phyloP scores from a whole-genome alignment of 2,888 invertebrate species.

The Metacarcinus magister region DNA sequence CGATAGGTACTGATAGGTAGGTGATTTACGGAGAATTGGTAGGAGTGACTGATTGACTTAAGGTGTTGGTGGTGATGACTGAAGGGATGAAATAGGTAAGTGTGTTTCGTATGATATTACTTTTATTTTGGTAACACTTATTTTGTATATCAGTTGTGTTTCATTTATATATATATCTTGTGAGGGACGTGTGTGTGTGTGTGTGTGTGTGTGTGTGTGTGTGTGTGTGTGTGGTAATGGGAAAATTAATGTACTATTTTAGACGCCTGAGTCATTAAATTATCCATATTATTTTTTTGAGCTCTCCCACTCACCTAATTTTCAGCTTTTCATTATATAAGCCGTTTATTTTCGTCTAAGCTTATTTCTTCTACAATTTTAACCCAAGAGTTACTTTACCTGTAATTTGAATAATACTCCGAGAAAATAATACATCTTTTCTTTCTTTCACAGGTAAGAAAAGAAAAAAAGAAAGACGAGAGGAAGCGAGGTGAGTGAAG shows the following conservation, averaged over 20 bases:
- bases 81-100: too few relatives aligned
- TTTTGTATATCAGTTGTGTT: background rate
- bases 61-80: too few relatives aligned
- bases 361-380: background rate
- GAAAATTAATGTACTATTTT: background rate
- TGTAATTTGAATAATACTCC: background rate
- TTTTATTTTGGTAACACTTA: background rate
- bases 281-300: background rate
- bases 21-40: too few relatives aligned
- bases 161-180: background rate
- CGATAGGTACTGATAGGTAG: too few relatives aligned
- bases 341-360: background rate
- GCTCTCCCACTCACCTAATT: background rate
- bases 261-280: background rate
- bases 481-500: background rate
- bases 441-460: slow-evolving; percentile 5
- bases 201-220: slow-evolving; percentile 41
- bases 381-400: background rate
- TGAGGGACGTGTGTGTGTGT: slow-evolving; percentile 35
- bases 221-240: background rate
- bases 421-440: background rate
- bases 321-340: background rate
- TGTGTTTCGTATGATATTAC: too few relatives aligned
- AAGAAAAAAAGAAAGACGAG: background rate
- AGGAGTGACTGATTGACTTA: too few relatives aligned